Evolutionary conservation across 2,113 vertebrate genomes (phyloP).

Genomic region (Uria lomvia): DNA sequence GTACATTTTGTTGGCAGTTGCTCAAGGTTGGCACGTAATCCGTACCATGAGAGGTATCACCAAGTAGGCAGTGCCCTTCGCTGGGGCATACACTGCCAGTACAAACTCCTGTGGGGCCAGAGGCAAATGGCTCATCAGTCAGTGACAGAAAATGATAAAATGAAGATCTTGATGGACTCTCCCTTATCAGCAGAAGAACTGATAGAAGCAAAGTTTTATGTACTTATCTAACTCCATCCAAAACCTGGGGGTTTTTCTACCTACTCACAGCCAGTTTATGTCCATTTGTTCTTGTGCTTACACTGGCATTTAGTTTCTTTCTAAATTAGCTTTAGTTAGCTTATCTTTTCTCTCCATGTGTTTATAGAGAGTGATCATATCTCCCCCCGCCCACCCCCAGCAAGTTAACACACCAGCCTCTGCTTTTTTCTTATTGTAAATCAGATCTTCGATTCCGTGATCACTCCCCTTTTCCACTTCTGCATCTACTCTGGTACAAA

Average conservation of each 20-base stretch:
- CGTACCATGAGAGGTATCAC: background rate
- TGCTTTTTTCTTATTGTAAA: background rate
- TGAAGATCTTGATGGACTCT: background rate
- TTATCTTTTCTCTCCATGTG: background rate
- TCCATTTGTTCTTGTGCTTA: background rate
- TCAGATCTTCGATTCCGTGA: background rate
- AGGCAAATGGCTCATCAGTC: background rate
- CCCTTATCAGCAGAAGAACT: background rate
- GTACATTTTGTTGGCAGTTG: conserved; percentile 29
- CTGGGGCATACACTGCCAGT: background rate
- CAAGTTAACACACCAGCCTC: background rate
- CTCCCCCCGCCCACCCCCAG: background rate
- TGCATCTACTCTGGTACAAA: background rate
- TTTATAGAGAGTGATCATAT: background rate
- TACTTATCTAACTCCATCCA: background rate
- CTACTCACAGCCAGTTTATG: background rate
- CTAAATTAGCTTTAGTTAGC: background rate
- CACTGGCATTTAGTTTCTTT: background rate
- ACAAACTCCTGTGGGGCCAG: background rate
- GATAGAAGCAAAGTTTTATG: background rate
- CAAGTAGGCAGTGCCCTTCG: background rate
- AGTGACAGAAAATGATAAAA: background rate
- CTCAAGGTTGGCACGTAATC: conserved; percentile 19
- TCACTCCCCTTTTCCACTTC: background rate
- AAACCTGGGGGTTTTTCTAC: background rate